phyloP scores from a whole-genome alignment of 2,113 vertebrate genomes.

The Thunnus thynnus region DNA sequence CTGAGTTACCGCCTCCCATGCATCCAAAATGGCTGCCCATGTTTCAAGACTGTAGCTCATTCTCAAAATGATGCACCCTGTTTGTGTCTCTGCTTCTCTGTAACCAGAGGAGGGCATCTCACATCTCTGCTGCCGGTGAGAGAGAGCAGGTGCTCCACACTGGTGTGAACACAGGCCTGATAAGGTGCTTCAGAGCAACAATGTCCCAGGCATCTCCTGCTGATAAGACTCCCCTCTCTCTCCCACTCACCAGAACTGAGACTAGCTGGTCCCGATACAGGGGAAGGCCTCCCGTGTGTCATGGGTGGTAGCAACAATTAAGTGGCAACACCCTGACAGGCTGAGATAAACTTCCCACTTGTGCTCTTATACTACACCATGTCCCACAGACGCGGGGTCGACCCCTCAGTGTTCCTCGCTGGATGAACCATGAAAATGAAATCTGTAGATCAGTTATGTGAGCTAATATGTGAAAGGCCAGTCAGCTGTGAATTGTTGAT shows the following conservation, averaged over 20 bases:
- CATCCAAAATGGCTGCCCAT: slow-evolving; percentile 44
- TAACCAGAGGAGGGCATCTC: slow-evolving; percentile 36
- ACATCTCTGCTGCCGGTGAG: slow-evolving; percentile 26
- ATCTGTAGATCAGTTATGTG: neutral
- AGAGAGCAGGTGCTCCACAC: slow-evolving; percentile 44
- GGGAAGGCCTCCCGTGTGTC: slow-evolving; percentile 24
- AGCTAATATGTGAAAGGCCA: slow-evolving; percentile 7
- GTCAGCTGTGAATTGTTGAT: neutral
- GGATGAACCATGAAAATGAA: slow-evolving; percentile 12
- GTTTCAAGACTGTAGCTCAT: slow-evolving; percentile 20
- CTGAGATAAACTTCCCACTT: slow-evolving; percentile 51
- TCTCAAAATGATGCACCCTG: neutral
- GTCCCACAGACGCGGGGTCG: neutral
- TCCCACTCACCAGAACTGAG: slow-evolving; percentile 29
- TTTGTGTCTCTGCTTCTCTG: slow-evolving; percentile 10
- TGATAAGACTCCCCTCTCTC: slow-evolving; percentile 61
- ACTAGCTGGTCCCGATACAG: slow-evolving; percentile 7
- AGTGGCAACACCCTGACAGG: slow-evolving; percentile 61
- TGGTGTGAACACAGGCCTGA: slow-evolving; percentile 46
- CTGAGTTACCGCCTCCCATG: neutral
- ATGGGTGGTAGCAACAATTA: slow-evolving; percentile 60
- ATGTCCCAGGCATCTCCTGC: slow-evolving; percentile 42
- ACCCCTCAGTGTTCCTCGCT: neutral
- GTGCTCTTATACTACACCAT: neutral
- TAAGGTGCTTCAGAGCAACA: slow-evolving; percentile 47